Evolutionary conservation across 2,797 vertebrate species (phyloP), one percentile per base, ranked within the genome.

Genomic region (Staurois parvus): DNA sequence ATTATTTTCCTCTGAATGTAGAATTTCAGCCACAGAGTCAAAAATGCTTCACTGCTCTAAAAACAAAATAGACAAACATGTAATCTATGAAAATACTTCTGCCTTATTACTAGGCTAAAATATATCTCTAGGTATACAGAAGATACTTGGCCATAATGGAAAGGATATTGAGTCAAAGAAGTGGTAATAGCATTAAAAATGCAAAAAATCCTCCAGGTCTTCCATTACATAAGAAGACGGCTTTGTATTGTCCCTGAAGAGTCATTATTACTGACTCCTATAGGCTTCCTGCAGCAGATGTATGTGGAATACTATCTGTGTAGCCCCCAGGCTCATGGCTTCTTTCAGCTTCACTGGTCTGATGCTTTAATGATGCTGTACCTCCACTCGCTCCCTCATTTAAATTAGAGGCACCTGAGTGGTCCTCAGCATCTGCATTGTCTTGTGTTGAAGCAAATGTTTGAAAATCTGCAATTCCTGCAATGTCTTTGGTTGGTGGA

Each of bases 271-370:
- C 45, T 13, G 52, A 64, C 21, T 86, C 52, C 79, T 86, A 86
- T 77, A 82, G 52, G 40, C 67, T 67, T 83, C 17, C 85, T 24
- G 74, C n/a, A 3, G 34, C 26, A 45, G 79, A 83, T 78, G 75
- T 73, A 77, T 86, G 79, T 78, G 56, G 29, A 40, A 56, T 73
- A 62, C 21, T 77, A 67, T 82, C 80, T 37, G 75, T 67, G 42
- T 69, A 78, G 80, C 74, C 85, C 67, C 32, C 10, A 40, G 85
- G 75, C 64, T 17, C 66, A 82, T 82, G 48, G 67, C 80, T 86
- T 73, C 13, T 73, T 83, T 73, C 79, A 67, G 85, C 85, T 72
- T 86, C 85, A 40, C 34, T 76, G 73, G 56, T 62, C 72, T 78
- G 74, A 40, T 73, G 67, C 74, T 29, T 40, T 78, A 83, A 83